Percentiles rank a stretch among this genome's conserved stretches.
These are phyloP conservation scores for Calypte anna DNA, from an alignment of 2,113 vertebrate species.

Conservation along the genomic window DNA sequence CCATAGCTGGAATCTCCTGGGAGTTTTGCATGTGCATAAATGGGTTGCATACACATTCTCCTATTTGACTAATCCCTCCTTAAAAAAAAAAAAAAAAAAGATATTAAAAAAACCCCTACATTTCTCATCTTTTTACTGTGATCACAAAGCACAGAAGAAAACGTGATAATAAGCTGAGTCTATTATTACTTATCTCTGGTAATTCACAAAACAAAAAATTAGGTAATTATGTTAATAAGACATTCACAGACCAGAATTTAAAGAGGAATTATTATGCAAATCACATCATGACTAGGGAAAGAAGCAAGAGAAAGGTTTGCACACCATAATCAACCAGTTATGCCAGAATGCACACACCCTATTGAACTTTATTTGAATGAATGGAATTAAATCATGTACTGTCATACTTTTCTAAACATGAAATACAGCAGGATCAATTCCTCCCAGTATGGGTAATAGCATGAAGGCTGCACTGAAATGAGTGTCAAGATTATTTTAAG, in stretches of 20 bases:
- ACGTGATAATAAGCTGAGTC: neutral
- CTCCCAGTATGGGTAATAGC: neutral
- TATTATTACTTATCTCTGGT: constrained; percentile 42
- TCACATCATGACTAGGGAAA: constrained; percentile 4
- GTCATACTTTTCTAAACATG: neutral
- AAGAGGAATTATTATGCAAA: constrained; percentile 59
- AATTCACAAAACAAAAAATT: constrained; percentile 58
- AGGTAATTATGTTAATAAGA: constrained; percentile 65
- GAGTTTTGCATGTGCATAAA: neutral
- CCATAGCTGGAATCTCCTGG: neutral
- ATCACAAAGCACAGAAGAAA: constrained; percentile 15
- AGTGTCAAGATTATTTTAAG: neutral
- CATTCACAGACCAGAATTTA: constrained; percentile 23
- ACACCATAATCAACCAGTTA: neutral
- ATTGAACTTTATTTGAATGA: constrained; percentile 37
- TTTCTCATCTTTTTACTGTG: constrained; percentile 39
- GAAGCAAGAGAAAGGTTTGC: neutral
- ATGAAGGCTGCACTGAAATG: neutral
- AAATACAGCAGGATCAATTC: neutral
- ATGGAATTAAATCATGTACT: neutral
- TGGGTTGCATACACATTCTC: neutral
- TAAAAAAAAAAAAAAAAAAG: neutral
- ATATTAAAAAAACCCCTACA: neutral
- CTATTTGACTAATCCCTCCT: neutral
- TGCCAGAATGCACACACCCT: neutral